phyloP scores from a whole-genome alignment of 2,888 invertebrate genomes.

The Zygothrica quintamaculata region DNA sequence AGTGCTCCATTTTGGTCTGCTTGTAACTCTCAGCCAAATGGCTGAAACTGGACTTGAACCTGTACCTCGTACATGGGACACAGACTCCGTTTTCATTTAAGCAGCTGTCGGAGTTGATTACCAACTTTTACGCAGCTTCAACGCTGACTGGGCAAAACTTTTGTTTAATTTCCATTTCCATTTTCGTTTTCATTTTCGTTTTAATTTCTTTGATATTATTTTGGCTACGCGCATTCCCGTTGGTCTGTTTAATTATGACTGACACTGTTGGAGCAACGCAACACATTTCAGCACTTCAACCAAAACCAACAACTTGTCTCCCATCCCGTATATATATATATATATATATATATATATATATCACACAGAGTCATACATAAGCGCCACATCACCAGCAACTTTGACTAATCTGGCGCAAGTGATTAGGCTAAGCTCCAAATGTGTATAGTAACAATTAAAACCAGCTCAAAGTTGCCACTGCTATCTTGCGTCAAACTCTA shows the following conservation, averaged over 20 bases:
- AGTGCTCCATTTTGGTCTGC: too few relatives aligned
- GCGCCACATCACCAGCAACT: slow-evolving; percentile 20
- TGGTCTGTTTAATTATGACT: slow-evolving; percentile 64
- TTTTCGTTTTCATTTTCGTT: too few relatives aligned
- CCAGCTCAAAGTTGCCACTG: slow-evolving; percentile 48
- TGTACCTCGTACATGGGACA: not conserved
- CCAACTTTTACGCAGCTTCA: slow-evolving; percentile 46
- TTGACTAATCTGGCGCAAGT: slow-evolving; percentile 64
- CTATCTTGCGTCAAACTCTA: slow-evolving; percentile 2
- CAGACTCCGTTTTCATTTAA: slow-evolving; percentile 19
- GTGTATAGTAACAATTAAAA: slow-evolving; percentile 69
- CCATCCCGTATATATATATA: too few relatives aligned
- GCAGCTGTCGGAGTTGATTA: slow-evolving; percentile 63
- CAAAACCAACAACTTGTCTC: slow-evolving; percentile 3
- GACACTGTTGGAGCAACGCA: slow-evolving; percentile 49
- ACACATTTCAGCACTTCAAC: slow-evolving; percentile 49
- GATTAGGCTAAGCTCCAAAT: slow-evolving; percentile 71
- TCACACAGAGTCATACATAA: not conserved
- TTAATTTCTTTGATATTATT: slow-evolving; percentile 51
- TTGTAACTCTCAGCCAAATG: too few relatives aligned
- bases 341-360: too few relatives aligned
- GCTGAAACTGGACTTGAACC: not conserved
- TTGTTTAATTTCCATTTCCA: slow-evolving; percentile 56
- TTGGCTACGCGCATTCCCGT: slow-evolving; percentile 42
- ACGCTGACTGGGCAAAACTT: slow-evolving; percentile 48